Percentiles rank a stretch among this genome's conserved stretches.
Conservation (phyloP, 1,140 invertebrate genomes). For the Cydia splendana region DNA sequence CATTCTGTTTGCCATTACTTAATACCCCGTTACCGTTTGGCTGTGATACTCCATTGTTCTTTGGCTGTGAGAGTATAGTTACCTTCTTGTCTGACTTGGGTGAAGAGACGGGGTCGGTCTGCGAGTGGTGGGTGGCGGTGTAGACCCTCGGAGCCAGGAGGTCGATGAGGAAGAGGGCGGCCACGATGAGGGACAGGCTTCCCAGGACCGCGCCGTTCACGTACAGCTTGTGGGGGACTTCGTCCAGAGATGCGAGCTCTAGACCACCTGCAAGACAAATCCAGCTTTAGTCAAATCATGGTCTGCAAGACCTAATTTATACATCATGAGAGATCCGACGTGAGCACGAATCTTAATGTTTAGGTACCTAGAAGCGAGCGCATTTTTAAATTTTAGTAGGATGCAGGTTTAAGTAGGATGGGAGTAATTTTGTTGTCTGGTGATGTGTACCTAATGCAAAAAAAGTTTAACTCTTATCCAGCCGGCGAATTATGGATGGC, state of each 20-base stretch:
- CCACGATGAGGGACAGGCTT: conserved; percentile 84
- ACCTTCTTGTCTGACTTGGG: conserved; percentile 64
- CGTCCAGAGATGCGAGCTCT: conserved; percentile 85
- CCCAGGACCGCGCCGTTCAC: conserved; percentile 87
- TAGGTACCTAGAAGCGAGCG: too few species aligned
- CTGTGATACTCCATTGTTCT: conserved; percentile 32
- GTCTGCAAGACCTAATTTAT: too few species aligned
- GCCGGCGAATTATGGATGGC: too few species aligned
- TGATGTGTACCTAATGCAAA: too few species aligned
- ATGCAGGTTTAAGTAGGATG: too few species aligned
- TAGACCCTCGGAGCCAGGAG: conserved; percentile 79
- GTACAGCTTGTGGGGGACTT: conserved; percentile 83
- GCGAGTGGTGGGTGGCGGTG: conserved; percentile 61
- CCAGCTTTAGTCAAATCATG: neutral
- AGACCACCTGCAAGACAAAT: conserved; percentile 77
- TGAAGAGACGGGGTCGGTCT: conserved; percentile 67
- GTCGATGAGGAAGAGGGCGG: conserved; percentile 84
- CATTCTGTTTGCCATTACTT: conserved; percentile 52
- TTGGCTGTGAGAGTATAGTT: conserved; percentile 47
- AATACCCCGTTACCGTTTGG: conserved; percentile 45
- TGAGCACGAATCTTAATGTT: too few species aligned
- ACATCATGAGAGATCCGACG: too few species aligned
- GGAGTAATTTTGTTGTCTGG: too few species aligned
- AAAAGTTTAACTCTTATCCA: too few species aligned
- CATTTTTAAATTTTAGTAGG: too few species aligned